Conservation (phyloP, 2,888 invertebrate genomes). For the Drosophila melanosoma region DNA sequence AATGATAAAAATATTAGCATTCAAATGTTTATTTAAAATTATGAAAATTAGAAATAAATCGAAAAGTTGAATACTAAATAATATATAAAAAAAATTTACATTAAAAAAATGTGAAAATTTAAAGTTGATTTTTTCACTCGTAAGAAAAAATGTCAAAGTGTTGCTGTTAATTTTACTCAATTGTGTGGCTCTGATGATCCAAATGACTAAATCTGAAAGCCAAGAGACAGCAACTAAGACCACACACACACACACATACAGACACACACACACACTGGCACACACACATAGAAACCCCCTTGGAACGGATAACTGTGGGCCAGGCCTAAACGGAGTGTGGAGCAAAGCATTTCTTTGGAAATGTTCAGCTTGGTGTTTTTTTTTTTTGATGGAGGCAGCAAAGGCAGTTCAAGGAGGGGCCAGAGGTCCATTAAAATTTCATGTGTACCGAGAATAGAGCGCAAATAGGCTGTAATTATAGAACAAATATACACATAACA, state of each 20-base stretch:
- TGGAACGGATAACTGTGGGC: constrained; percentile 9
- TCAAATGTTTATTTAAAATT: not conserved
- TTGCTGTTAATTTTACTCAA: not conserved
- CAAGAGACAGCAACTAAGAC: constrained; percentile 44
- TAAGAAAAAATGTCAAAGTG: not conserved
- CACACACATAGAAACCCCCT: constrained; percentile 10
- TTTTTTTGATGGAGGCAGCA: not conserved
- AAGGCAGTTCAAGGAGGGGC: constrained; percentile 4
- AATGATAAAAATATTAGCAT: not conserved
- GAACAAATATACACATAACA: constrained; percentile 68
- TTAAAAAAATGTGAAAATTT: not conserved
- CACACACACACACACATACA: constrained; percentile 47
- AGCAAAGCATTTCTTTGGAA: constrained; percentile 49
- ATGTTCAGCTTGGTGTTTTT: constrained; percentile 30
- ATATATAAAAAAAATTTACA: not conserved
- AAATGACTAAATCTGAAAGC: constrained; percentile 57
- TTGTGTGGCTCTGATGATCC: constrained; percentile 49
- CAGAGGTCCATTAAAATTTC: constrained; percentile 67
- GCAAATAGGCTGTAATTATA: constrained; percentile 76
- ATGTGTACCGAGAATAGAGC: constrained; percentile 71
- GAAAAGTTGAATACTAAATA: not conserved
- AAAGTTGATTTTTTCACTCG: not conserved
- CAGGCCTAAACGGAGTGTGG: constrained; percentile 1
- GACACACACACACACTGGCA: constrained; percentile 35
- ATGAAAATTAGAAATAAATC: not conserved